Evolutionary conservation across 2,888 invertebrate genomes (phyloP), one percentile per base, ranked within the genome.

Genomic region (Andrena bucephala): DNA sequence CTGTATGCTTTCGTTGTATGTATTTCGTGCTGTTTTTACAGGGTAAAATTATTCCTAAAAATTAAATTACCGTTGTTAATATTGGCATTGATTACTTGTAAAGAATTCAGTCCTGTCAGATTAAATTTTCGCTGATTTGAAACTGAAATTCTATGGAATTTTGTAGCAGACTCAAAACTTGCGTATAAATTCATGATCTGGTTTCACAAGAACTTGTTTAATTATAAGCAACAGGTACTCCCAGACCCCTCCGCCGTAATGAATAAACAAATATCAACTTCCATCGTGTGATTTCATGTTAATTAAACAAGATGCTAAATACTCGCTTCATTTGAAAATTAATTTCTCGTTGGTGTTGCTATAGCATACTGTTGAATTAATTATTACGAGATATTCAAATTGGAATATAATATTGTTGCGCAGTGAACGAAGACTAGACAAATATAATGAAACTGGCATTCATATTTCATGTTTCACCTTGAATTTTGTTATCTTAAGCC

Each of bases 171-270:
- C 42, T 16, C 16, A 16, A 16, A 13, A 42, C 3, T 42, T 4
- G 16, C 31, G 16, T 60, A 54, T 60, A 8, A 16, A 31, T 60
- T 60, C 16, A 31, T 60, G 29, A 16, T 31, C 31, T 33, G 6
- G 6, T 52, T 31, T 8, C 29, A 48, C 10, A 31, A 29, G 52
- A 31, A 42, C 48, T 27, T 52, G 3, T 52, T 67, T 20, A 52
- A 31, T 31, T 31, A 31, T 13, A 20, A 67, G 50, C 52, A 52
- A 67, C 52, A 67, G 31, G 31, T 67, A 52, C 20, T 29, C 20
- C 10, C 29, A 20, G 2, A 52, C 13, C 0, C 27, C 52, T 13
- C 7, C 7, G 20, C 5, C 5, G 31, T 20, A 13, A 29, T 13
- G 10, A 67, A 52, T 31, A 31, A 67, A 33, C n/a, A 31, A 67